Conservation (phyloP, 1,140 invertebrate species). For the Microplitis mediator region DNA sequence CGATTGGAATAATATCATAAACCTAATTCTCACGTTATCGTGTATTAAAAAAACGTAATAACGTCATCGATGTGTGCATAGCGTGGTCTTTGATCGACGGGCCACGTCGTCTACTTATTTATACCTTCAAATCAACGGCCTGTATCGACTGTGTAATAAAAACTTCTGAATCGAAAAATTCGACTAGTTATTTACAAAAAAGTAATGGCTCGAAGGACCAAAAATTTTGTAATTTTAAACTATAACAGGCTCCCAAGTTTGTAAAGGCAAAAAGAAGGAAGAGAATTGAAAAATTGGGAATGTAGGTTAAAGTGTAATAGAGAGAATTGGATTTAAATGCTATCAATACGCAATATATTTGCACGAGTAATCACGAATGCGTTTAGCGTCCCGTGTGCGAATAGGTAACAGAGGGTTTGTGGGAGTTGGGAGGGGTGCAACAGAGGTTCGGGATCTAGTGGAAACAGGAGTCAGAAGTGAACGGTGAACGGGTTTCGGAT, state of each 20-base stretch:
- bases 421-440: neutral
- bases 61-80: conserved; percentile 3
- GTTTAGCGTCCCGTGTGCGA: conserved; percentile 23
- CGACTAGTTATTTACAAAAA: too few relatives aligned
- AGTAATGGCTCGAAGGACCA: too few relatives aligned
- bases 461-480: too few relatives aligned
- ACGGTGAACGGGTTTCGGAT: neutral
- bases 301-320: conserved; percentile 1
- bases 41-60: neutral
- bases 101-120: conserved; percentile 35
- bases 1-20: too few relatives aligned
- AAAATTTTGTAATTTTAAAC: too few relatives aligned
- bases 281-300: neutral
- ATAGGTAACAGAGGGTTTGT: conserved; percentile 11
- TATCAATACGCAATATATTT: conserved; percentile 34
- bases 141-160: neutral
- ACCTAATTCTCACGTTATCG: neutral
- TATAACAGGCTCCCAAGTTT: too few relatives aligned
- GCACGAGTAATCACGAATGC: conserved; percentile 22
- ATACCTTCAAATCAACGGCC: conserved; percentile 15
- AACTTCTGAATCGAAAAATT: conserved; percentile 9
- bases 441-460: neutral
- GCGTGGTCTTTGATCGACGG: conserved; percentile 34
- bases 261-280: too few relatives aligned
- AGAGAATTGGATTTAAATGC: conserved; percentile 38